These are phyloP conservation scores for Leptopilina clavipes DNA, from an alignment of 1,140 invertebrate species.

Conservation along the genomic window DNA sequence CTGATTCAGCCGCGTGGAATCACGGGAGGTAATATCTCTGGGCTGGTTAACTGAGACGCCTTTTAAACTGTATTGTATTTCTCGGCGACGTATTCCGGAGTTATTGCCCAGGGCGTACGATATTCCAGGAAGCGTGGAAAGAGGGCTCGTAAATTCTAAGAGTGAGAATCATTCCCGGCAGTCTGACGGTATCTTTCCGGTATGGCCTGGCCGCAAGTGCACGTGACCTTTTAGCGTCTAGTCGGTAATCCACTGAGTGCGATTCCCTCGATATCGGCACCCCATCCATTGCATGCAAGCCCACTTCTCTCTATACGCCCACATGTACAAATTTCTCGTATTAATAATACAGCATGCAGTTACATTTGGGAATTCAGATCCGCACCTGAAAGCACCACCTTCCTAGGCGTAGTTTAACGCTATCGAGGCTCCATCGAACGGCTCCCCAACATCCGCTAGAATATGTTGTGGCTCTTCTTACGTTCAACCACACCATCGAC, in stretches of 20 bases:
- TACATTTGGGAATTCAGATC: slow-evolving; percentile 12
- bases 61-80: slow-evolving; percentile 51
- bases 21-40: slow-evolving; percentile 45
- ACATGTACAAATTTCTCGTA: slow-evolving; percentile 8
- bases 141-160: slow-evolving; percentile 44
- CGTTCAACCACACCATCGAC: background rate
- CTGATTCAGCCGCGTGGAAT: slow-evolving; percentile 40
- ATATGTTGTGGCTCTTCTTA: background rate
- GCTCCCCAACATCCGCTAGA: slow-evolving; percentile 16
- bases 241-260: slow-evolving; percentile 3
- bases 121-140: slow-evolving; percentile 38
- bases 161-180: slow-evolving; percentile 38
- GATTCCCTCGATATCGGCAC: slow-evolving; percentile 31
- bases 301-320: background rate
- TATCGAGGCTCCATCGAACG: slow-evolving; percentile 22
- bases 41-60: slow-evolving; percentile 47
- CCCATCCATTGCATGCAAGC: slow-evolving; percentile 31
- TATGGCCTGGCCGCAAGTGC: background rate
- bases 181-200: slow-evolving; percentile 6
- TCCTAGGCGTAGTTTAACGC: slow-evolving; percentile 13
- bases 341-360: slow-evolving; percentile 22
- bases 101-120: slow-evolving; percentile 38
- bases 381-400: slow-evolving; percentile 17
- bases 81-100: slow-evolving; percentile 39
- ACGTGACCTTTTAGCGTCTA: slow-evolving; percentile 30